Evolutionary conservation across 2,888 invertebrate genomes (phyloP), one percentile per base, ranked within the genome.

Genomic region (Scaptodrosophila latifasciaeformis): DNA sequence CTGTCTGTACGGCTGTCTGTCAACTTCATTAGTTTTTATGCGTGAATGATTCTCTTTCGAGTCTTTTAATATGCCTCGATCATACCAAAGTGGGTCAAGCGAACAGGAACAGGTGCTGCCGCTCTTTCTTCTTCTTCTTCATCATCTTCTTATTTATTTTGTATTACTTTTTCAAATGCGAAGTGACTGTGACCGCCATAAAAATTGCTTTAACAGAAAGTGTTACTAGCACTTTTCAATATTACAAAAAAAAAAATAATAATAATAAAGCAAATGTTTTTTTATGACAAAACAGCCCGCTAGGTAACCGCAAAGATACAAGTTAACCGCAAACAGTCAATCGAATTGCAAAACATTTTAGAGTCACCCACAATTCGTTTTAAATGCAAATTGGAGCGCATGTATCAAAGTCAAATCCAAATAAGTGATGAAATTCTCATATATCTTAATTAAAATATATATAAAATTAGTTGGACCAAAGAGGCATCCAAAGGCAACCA

Each of bases 371-470:
- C 81, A 68, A 68, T 49, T 46, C 65, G 62, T 47, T 69, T 79
- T 60, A 76, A 52, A 78, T 78, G 68, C 74, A 79, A 78, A 78
- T 67, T 79, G 64, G 74, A 81, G 79, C 81, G 72, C 66, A 55
- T 69, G 67, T 76, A 78, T 76, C 81, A 76, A 76, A 81, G 78
- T 78, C 75, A 78, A 68, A 68, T 66, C 54, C 59, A 65, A 57
- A 65, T 59, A 34, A 17, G 51, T 65, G 65, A 66, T 64, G 54
- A 48, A 62, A 70, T 40, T 37, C 15, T 35, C 35, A 12, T 35
- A 12, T 21, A 19, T 21, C 37, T n/a, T 10, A 21, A n/a, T 19
- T n/a, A 10, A 27, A 9, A 6, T 27, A 27, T 27, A 27, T 6
- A 27, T 27, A 6, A 27, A 19, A 40, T 40, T 17, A 37, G 17